A percentile compares a stretch with the other conserved stretches of the same genome.
Conservation (phyloP, 2,113 vertebrate species). For the Xenotilapia caudafasciata region DNA sequence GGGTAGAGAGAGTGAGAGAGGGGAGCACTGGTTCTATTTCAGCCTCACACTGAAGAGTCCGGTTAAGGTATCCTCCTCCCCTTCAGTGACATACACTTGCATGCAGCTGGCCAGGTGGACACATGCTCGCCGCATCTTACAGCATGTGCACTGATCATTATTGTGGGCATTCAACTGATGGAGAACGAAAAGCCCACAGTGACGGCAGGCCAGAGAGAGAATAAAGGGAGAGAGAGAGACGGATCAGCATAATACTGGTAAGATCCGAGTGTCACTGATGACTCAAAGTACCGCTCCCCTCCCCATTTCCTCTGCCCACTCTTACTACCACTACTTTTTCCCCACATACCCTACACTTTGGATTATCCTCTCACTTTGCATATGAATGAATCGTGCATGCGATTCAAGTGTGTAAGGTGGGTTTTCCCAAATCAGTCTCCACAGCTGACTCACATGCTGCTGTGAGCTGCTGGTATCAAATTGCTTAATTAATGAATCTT, state of each 20-base stretch:
- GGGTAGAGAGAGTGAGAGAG: not conserved
- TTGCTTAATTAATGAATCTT: not conserved
- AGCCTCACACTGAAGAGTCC: not conserved
- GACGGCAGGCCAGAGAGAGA: slow-evolving; percentile 6
- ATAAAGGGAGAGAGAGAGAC: not conserved
- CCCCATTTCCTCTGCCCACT: not conserved
- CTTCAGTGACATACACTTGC: not conserved
- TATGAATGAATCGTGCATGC: not conserved
- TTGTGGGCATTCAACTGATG: slow-evolving; percentile 23
- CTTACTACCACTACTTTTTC: not conserved
- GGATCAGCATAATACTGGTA: slow-evolving; percentile 17
- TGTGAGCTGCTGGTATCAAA: not conserved
- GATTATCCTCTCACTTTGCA: not conserved
- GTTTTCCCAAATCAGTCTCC: not conserved
- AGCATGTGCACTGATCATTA: not conserved
- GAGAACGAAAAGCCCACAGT: not conserved
- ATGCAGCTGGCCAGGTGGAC: slow-evolving; percentile 12
- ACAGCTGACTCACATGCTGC: not conserved
- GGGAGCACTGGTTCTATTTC: not conserved
- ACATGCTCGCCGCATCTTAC: not conserved
- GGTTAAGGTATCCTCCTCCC: not conserved
- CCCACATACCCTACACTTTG: not conserved
- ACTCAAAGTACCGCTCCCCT: slow-evolving; percentile 31
- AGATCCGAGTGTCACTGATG: slow-evolving; percentile 40
- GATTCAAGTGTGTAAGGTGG: not conserved